phyloP scores from a whole-genome alignment of 2,113 vertebrate genomes.

The Heterocephalus glaber region DNA sequence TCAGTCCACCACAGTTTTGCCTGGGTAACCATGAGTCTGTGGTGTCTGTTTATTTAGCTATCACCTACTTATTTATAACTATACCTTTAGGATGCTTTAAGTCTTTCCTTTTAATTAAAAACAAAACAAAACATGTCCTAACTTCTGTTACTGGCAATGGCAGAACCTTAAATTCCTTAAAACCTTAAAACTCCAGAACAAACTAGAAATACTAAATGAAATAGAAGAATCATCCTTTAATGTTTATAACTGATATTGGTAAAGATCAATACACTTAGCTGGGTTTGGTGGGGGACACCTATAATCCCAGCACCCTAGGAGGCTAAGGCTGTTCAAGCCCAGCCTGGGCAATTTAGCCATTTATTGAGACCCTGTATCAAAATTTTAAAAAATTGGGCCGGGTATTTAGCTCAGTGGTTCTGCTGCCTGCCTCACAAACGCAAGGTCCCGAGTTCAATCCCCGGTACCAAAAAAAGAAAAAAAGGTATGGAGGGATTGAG shows the following conservation, averaged over 20 bases:
- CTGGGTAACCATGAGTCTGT: neutral
- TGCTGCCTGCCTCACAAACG: too few species aligned
- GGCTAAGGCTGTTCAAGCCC: neutral
- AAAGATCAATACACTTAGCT: neutral
- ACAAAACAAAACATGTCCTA: neutral
- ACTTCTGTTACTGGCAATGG: neutral
- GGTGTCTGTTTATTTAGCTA: neutral
- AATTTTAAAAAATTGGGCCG: neutral
- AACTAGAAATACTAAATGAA: neutral
- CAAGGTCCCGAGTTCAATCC: too few species aligned
- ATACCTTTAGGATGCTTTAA: neutral
- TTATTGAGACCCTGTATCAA: neutral
- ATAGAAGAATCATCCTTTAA: neutral
- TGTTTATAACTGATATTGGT: neutral
- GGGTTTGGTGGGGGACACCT: neutral
- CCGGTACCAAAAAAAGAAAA: too few species aligned
- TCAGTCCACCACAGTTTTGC: neutral
- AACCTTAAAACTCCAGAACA: neutral
- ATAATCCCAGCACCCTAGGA: neutral
- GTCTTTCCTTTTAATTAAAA: neutral
- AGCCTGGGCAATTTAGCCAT: neutral
- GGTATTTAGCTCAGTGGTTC: too few species aligned
- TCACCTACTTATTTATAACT: neutral
- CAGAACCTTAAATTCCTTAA: neutral
- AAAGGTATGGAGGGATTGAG: neutral